These are phyloP conservation scores for Drosophila melanica DNA, from an alignment of 1,140 invertebrate species.

Conservation along the genomic window DNA sequence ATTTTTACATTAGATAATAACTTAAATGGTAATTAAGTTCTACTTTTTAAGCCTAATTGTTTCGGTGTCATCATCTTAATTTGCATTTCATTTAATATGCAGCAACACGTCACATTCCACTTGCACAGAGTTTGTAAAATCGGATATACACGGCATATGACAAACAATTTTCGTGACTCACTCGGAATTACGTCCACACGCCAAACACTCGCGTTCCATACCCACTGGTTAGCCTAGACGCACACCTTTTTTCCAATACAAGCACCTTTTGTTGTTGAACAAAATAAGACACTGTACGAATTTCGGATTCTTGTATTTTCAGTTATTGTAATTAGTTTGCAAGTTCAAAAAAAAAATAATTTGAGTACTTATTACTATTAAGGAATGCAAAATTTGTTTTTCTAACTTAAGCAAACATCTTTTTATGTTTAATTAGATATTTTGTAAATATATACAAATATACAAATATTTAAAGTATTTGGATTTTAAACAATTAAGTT, in stretches of 20 bases:
- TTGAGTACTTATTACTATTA: no score
- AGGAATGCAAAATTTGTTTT: no score
- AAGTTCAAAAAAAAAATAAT: no score
- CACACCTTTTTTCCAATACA: conserved; percentile 21
- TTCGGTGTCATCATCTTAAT: conserved; percentile 18
- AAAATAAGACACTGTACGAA: no score
- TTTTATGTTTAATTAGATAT: no score
- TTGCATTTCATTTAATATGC: conserved; percentile 18
- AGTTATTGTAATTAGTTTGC: no score
- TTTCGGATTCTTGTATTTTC: no score
- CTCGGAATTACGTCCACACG: background rate
- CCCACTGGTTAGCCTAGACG: conserved; percentile 12
- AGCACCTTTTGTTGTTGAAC: no score
- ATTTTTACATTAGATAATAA: background rate
- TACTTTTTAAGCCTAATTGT: conserved; percentile 6
- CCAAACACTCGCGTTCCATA: conserved; percentile 24
- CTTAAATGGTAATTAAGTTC: conserved; percentile 7
- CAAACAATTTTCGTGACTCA: conserved; percentile 27
- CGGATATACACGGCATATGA: background rate
- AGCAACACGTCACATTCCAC: background rate
- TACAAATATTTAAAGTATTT: no score
- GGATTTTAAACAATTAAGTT: no score
- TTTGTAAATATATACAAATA: no score
- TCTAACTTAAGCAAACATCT: no score
- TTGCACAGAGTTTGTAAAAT: background rate